These are phyloP conservation scores for Moxostoma hubbsi DNA, from an alignment of 2,797 vertebrate genomes.

Conservation along the genomic window DNA sequence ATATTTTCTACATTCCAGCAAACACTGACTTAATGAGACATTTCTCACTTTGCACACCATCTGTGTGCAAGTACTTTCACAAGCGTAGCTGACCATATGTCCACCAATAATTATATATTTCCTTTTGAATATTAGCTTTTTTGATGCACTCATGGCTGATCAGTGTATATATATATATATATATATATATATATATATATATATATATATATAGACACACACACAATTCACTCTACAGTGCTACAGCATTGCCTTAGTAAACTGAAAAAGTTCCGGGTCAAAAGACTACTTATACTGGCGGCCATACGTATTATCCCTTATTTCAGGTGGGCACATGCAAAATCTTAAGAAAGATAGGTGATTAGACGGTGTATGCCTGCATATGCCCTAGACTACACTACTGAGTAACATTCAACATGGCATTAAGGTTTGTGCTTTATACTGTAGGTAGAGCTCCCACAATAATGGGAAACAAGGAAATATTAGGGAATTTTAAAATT, in stretches of 20 bases:
- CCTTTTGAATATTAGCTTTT: constrained; percentile 34
- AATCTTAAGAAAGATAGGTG: no score
- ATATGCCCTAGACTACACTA: no score
- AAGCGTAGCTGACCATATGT: constrained; percentile 50
- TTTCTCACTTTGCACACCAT: constrained; percentile 51
- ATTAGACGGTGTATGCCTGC: no score
- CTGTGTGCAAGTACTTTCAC: constrained; percentile 41
- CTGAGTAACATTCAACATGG: neutral
- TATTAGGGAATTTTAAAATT: neutral
- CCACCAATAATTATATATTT: constrained; percentile 21
- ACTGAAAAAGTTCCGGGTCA: no score
- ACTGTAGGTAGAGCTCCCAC: neutral
- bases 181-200: no score
- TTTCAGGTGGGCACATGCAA: no score
- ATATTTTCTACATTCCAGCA: constrained; percentile 32
- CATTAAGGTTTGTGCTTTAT: neutral
- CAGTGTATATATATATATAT: no score
- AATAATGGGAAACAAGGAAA: neutral
- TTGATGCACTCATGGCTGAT: constrained; percentile 37
- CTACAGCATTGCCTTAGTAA: no score
- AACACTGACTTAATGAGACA: constrained; percentile 49
- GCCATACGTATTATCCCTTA: no score
- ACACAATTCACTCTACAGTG: no score
- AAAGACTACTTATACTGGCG: no score
- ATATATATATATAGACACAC: no score